Percentiles rank a stretch among this genome's conserved stretches.
phyloP scores from a whole-genome alignment of 2,888 invertebrate genomes.

The Hypercompe scribonia region DNA sequence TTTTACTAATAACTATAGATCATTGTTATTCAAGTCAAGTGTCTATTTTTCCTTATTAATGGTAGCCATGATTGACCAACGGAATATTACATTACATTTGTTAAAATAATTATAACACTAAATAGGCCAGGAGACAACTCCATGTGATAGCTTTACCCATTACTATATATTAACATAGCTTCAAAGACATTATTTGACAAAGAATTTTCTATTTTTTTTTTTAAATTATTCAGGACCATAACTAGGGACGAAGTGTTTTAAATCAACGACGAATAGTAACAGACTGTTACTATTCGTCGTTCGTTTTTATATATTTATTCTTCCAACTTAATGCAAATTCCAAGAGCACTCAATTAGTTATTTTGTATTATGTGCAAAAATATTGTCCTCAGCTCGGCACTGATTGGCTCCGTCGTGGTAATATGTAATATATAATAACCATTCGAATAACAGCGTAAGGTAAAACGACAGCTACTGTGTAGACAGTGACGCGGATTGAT shows the following conservation, averaged over 20 bases:
- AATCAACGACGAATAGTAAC: neutral
- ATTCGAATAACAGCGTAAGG: slow-evolving; percentile 29
- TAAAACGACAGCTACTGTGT: slow-evolving; percentile 14
- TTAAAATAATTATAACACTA: neutral
- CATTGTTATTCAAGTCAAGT: slow-evolving; percentile 17
- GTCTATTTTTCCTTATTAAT: slow-evolving; percentile 15
- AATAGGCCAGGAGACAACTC: neutral
- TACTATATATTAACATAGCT: neutral
- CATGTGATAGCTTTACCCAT: neutral
- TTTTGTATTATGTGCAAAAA: slow-evolving; percentile 1
- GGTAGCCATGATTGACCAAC: neutral
- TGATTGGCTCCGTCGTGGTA: slow-evolving; percentile 33
- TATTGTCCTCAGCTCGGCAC: slow-evolving; percentile 11
- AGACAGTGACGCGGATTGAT: slow-evolving; percentile 22
- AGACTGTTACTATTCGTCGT: neutral
- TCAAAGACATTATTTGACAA: neutral
- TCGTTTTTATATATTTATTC: neutral
- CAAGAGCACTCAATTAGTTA: neutral
- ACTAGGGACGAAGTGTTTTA: neutral
- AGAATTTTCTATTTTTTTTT: neutral
- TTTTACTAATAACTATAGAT: slow-evolving; percentile 30
- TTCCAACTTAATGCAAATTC: neutral
- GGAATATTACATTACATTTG: slow-evolving; percentile 13
- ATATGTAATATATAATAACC: too few relatives aligned
- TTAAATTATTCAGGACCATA: neutral